A percentile compares a stretch with the other conserved stretches of the same genome.
Evolutionary conservation across 2,888 invertebrate genomes (phyloP).

Genomic region (Thyatira batis): DNA sequence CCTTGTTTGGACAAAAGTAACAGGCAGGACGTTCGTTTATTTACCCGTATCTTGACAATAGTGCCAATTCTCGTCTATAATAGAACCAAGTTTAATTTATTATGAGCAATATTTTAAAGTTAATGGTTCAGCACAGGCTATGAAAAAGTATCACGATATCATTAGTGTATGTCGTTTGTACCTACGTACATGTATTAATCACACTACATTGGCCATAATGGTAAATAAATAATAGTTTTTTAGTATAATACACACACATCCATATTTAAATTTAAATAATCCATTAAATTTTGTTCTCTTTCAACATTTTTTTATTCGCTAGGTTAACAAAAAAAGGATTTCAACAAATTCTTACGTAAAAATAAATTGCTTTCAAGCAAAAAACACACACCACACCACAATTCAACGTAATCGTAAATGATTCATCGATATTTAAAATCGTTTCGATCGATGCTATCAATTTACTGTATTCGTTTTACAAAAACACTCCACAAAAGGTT

Average conservation of each 20-base stretch:
- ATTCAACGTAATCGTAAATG: slow-evolving; percentile 53
- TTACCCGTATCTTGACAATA: slow-evolving; percentile 56
- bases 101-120: neutral
- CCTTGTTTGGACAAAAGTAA: slow-evolving; percentile 59
- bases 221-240: neutral
- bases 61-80: slow-evolving; percentile 38
- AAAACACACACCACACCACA: slow-evolving; percentile 28
- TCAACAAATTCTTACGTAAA: slow-evolving; percentile 1
- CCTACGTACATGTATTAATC: neutral
- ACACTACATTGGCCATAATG: neutral
- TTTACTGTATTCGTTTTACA: slow-evolving; percentile 46
- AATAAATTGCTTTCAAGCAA: slow-evolving; percentile 19
- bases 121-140: neutral
- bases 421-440: slow-evolving; percentile 59
- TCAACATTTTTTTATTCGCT: neutral
- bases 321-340: slow-evolving; percentile 13
- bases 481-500: slow-evolving; percentile 62
- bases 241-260: neutral
- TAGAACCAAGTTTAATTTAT: slow-evolving; percentile 54
- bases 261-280: neutral
- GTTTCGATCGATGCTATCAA: slow-evolving; percentile 57
- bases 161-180: too few species aligned
- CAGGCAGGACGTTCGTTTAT: slow-evolving; percentile 57
- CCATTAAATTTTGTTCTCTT: neutral
- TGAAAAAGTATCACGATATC: neutral